A percentile compares a stretch with the other conserved stretches of the same genome.
These are phyloP conservation scores for Hypena proboscidalis DNA, from an alignment of 2,888 invertebrate species.

Conservation along the genomic window DNA sequence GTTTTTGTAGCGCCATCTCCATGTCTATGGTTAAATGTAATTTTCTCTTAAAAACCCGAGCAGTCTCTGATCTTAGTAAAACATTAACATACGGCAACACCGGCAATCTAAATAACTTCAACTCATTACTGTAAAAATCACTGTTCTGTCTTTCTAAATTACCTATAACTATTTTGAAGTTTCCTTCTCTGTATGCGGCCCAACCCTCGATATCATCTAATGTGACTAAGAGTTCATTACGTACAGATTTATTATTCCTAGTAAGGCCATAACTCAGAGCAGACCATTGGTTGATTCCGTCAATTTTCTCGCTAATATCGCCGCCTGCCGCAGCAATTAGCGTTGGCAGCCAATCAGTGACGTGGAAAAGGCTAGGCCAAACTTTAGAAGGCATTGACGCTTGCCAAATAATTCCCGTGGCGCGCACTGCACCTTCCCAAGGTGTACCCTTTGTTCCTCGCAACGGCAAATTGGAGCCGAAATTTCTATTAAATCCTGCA, in stretches of 20 bases:
- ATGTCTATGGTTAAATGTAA: constrained; percentile 46
- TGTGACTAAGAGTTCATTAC: constrained; percentile 80
- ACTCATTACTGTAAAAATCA: constrained; percentile 46
- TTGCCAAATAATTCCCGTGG: constrained; percentile 88
- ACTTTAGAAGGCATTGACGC: constrained; percentile 81
- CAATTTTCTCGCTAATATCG: constrained; percentile 65
- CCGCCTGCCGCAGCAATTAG: constrained; percentile 69
- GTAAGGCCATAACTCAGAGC: no score
- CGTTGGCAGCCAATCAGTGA: constrained; percentile 93
- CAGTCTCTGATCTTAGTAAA: constrained; percentile 50
- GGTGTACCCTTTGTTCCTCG: constrained; percentile 91
- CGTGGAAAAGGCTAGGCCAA: constrained; percentile 85
- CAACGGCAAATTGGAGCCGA: constrained; percentile 90
- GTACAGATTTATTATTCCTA: constrained; percentile 60
- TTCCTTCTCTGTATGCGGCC: constrained; percentile 57
- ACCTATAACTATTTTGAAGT: constrained; percentile 60
- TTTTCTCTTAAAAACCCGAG: constrained; percentile 50
- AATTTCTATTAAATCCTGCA: constrained; percentile 86
- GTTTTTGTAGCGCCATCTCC: constrained; percentile 40
- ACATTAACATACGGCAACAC: constrained; percentile 47
- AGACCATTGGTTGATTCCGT: constrained; percentile 87
- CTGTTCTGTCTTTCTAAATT: constrained; percentile 42
- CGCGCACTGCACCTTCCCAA: constrained; percentile 92
- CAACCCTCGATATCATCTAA: constrained; percentile 75
- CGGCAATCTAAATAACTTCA: constrained; percentile 36